Evolutionary conservation across 2,888 invertebrate species (phyloP), one percentile per base, ranked within the genome.

Genomic region (Andricus quercusramuli): DNA sequence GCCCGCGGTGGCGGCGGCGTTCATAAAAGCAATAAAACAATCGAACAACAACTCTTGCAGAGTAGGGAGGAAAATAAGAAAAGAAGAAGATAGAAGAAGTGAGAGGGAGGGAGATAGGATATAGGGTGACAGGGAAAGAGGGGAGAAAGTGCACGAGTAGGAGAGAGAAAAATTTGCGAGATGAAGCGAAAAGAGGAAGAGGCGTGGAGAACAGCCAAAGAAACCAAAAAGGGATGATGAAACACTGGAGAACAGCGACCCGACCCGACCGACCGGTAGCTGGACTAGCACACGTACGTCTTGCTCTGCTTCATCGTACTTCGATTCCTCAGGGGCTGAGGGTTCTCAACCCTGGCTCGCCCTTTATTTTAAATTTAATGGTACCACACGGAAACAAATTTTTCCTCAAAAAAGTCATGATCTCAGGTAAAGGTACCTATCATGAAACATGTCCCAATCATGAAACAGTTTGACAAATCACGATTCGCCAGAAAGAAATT

Each of bases 231-330:
- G 83, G 85, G 85, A 37, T 86, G 89, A 89, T 81, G 88, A 87
- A 89, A 88, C 84, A 86, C 85, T 86, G 88, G 88, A 89, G 90
- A 90, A 90, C 90, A 89, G 90, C 90, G 91, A 91, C 90, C 90
- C 90, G 91, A 91, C 90, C 90, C 90, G 90, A 91, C 89, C 90
- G 91, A 91, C 91, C 91, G 90, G 91, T 91, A 91, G 91, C 90
- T 84, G 89, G 85, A 88, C 88, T 88, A 87, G 87, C 86, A 86
- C 87, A 86, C 90, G 88, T 89, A 91, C 90, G 90, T 91, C 90
- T 91, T 90, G 89, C 89, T 90, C 88, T 83, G 89, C 87, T 89
- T 87, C 90, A 88, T 86, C 86, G 87, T 88, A 86, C 88, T 88
- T 86, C 85, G 89, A 89, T 89, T 90, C 89, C 85, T 88, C 86